phyloP scores from a whole-genome alignment of 2,797 vertebrate genomes.

The Glossophaga mutica region DNA sequence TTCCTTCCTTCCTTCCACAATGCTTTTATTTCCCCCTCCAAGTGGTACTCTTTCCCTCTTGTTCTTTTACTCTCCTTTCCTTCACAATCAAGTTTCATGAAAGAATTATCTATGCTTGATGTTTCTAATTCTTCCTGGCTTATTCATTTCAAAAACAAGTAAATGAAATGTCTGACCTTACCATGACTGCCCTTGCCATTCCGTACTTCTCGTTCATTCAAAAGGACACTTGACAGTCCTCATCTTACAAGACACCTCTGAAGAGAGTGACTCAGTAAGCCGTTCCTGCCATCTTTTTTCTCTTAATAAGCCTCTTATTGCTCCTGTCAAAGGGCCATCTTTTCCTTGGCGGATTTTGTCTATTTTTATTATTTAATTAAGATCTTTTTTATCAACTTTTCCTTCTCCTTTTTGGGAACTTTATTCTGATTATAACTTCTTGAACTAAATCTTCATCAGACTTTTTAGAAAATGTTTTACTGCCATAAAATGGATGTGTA shows the following conservation, averaged over 20 bases:
- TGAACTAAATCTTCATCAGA: background rate
- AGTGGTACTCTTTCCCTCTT: background rate
- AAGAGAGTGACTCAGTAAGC: background rate
- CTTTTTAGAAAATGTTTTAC: background rate
- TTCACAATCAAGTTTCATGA: background rate
- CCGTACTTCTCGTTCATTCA: background rate
- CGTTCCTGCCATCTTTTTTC: background rate
- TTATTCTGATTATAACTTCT: background rate
- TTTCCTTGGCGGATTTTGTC: background rate
- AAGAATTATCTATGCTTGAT: background rate
- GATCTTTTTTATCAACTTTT: background rate
- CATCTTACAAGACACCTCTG: background rate
- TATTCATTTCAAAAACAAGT: background rate
- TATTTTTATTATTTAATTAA: background rate
- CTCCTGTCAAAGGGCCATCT: background rate
- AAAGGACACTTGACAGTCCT: background rate
- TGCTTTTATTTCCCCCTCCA: background rate
- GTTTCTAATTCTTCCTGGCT: background rate
- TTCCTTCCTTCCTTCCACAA: background rate
- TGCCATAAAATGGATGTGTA: background rate
- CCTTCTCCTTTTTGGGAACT: background rate
- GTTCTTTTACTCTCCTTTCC: background rate
- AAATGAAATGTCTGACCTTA: background rate
- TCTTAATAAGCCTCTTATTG: background rate
- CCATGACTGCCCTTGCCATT: background rate